Base-by-base conservation (phyloP, 1,140 invertebrate species). In the Calephelis virginiensis region DNA sequence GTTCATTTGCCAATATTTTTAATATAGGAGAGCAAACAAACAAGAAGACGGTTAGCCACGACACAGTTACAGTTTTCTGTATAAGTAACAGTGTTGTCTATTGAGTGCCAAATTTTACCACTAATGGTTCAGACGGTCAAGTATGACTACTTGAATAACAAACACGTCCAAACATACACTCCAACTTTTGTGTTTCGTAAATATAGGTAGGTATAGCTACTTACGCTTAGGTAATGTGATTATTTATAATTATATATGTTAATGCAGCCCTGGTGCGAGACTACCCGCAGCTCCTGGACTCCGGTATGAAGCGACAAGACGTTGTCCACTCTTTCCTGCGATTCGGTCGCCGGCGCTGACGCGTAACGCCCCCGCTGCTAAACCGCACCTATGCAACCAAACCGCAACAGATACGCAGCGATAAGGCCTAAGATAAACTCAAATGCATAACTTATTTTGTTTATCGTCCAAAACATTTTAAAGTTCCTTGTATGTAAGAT, bases 291-390 rank as follows among this genome's bases (percentile, higher is more conserved):
- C 84, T 91, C 14, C 81, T 92, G n/a, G 90, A 93, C 85, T 93
- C 92, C 72, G 94, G 93, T 50, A 94, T 94, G 62, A 96, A 96
- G 84, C 92, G 95, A 64, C 95, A 96, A 83, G 95, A 96, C 83
- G 94, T 96, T 43, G 95, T 96, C 68, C 96, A 96, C 86, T 95
- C 96, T 61, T 96, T 96, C 87, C 92, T 96, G 60, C 94, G 95
- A 77, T 96, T 96, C 81, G 95, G 95, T 48, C 93, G 94, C 81
- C 93, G 95, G 79, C 89, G 91, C 88, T 92, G 89, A 90, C 80
- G 61, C 61, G 61, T 45, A 45, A 17, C 38, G 49, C 17, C 40
- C 37, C 63, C 38, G 63, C 63, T 43, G 38, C 63, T 14, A 12
- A 59, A n/a, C 49, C 63, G 63, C 48, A 50, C 37, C 63, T 43